These are phyloP conservation scores for Cladopsammia gracilis DNA, from an alignment of 64 coral and sea anemone species.

Conservation along the genomic window DNA sequence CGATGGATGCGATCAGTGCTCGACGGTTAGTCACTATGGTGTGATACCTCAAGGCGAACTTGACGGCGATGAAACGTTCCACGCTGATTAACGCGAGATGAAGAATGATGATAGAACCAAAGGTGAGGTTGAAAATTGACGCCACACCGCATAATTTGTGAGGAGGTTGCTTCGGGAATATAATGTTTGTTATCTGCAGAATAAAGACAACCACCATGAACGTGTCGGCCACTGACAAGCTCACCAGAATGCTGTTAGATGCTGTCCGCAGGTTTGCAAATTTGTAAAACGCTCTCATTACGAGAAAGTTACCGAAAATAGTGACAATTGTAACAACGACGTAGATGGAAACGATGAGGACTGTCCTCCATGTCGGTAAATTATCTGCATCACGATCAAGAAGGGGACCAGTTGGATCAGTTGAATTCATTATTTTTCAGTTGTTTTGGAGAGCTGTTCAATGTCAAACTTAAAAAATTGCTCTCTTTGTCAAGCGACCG, in stretches of 20 bases:
- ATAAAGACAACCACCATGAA: constrained; percentile 24
- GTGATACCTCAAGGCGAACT: constrained; percentile 13
- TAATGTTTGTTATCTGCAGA: neutral
- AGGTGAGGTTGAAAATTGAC: neutral
- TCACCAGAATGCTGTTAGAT: constrained; percentile 31
- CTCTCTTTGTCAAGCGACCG: too few relatives aligned
- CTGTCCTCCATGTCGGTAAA: neutral
- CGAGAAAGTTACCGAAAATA: constrained; percentile 8
- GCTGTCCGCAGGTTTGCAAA: neutral
- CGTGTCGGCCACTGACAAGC: constrained; percentile 30
- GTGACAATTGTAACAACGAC: neutral
- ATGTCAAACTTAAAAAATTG: too few relatives aligned
- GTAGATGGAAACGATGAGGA: neutral
- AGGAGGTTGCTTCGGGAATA: neutral
- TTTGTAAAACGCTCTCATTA: neutral
- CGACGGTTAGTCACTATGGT: constrained; percentile 14
- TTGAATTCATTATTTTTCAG: too few relatives aligned
- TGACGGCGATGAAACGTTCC: constrained; percentile 11
- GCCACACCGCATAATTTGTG: neutral
- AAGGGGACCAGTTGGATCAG: too few relatives aligned
- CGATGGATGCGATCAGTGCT: neutral
- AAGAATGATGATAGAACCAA: neutral
- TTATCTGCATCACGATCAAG: neutral
- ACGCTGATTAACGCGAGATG: constrained; percentile 9
- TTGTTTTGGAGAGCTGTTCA: too few relatives aligned